Evolutionary conservation across 2,113 vertebrate genomes (phyloP), one percentile per base, ranked within the genome.

Genomic region (Pholis gunnellus): DNA sequence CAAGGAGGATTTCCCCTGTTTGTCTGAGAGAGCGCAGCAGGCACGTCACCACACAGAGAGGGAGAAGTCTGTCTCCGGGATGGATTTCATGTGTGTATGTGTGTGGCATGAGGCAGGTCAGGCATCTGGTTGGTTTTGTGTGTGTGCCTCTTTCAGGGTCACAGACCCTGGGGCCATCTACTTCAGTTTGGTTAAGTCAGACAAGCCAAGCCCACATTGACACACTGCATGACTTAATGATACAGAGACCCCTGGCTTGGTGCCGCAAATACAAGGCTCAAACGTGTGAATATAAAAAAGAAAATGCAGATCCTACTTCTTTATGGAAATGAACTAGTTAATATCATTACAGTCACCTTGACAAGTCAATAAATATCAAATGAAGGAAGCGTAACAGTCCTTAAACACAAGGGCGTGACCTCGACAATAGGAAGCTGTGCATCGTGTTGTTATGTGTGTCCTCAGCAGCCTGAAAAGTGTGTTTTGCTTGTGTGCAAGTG

Each of bases 1-100:
- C 85, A 86, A 93, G 90, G 91, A 93, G 93, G 94, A 95, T 94
- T 92, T 94, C 94, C 94, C 92, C 81, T 88, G 92, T 95, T 95
- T 94, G 92, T 94, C 87, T 89, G 77, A 88, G 72, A 78, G 85
- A 76, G 83, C 17, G 17, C 70, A 87, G 85, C 81, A 67, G 78
- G 73, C 10, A 18, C 64, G 80, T 82, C 78, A 63, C 50, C 38
- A 34, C 65, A 81, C 42, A 83, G 72, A 88, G 27, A 79, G 44
- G 71, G 73, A 88, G 72, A 88, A 75, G 87, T 67, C 85, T 86
- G 91, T 92, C 87, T 91, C 81, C 69, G 36, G 85, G 61, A 90
- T 83, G 78, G 75, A 88, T 87, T 85, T 90, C 70, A 44, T 89
- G 79, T 86, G 73, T 59, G 25, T 15, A 6, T 84, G 80, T 81